phyloP scores from a whole-genome alignment of 2,888 invertebrate genomes.

The Cryptus viduatorius region DNA sequence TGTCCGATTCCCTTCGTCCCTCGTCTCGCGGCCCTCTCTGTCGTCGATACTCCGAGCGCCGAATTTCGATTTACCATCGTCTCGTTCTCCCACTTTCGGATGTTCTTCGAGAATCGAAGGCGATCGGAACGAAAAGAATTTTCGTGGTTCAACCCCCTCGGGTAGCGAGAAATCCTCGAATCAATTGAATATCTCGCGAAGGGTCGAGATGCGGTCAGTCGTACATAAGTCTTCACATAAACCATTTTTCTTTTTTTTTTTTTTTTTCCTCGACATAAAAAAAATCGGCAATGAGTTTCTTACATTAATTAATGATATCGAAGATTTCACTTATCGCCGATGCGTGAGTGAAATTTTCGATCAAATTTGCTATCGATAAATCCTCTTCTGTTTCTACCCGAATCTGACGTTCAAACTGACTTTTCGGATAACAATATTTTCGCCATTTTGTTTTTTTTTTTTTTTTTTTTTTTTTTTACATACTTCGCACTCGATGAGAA shows the following conservation, averaged over 20 bases:
- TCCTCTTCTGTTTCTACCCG: neutral
- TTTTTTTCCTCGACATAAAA: neutral
- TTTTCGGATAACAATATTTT: neutral
- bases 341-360: neutral
- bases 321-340: neutral
- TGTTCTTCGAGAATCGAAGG: conserved; percentile 31
- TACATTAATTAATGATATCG: neutral
- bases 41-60: conserved; percentile 46
- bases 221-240: conserved; percentile 1
- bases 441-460: neutral
- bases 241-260: neutral
- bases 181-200: conserved; percentile 53
- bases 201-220: conserved; percentile 12
- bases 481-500: conserved; percentile 49
- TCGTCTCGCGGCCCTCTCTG: conserved; percentile 12
- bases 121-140: conserved; percentile 56
- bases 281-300: neutral
- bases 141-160: conserved; percentile 41
- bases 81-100: neutral
- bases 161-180: conserved; percentile 25
- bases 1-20: conserved; percentile 43
- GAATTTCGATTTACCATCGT: conserved; percentile 17
- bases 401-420: neutral
- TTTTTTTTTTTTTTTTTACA: neutral
- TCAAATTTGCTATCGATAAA: neutral